These are phyloP conservation scores for Ophonus ardosiacus DNA, from an alignment of 2,888 invertebrate species.

Conservation along the genomic window DNA sequence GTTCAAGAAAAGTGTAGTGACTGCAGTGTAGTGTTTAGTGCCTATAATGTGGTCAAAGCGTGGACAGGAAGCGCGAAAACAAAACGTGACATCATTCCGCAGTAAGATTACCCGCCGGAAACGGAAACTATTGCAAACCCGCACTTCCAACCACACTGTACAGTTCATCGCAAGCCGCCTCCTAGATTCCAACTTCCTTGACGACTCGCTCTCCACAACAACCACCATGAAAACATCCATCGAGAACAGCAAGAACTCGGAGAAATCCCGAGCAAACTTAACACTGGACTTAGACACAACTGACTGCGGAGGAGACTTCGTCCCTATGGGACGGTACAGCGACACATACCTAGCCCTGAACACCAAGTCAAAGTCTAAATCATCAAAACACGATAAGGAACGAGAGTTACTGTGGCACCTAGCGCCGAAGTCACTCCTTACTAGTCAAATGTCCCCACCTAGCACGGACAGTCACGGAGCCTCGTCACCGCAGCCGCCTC, in stretches of 20 bases:
- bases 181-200: not conserved
- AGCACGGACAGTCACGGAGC: not conserved
- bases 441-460: slow-evolving; percentile 37
- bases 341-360: slow-evolving; percentile 71
- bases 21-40: slow-evolving; percentile 22
- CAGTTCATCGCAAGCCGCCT: slow-evolving; percentile 49
- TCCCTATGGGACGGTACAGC: slow-evolving; percentile 71
- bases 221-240: not conserved
- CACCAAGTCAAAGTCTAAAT: slow-evolving; percentile 4
- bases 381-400: slow-evolving; percentile 24
- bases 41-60: slow-evolving; percentile 74
- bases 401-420: slow-evolving; percentile 17
- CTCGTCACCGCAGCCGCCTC: slow-evolving; percentile 16
- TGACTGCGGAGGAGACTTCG: not conserved
- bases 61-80: slow-evolving; percentile 71
- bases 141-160: slow-evolving; percentile 32
- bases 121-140: slow-evolving; percentile 72
- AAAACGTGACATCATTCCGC: slow-evolving; percentile 74
- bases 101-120: slow-evolving; percentile 75
- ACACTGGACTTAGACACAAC: not conserved
- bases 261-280: not conserved
- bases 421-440: slow-evolving; percentile 4
- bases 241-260: not conserved
- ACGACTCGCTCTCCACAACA: not conserved
- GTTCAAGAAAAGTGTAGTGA: not conserved